phyloP scores from a whole-genome alignment of 1,140 invertebrate species.

The Bombus impatiens region DNA sequence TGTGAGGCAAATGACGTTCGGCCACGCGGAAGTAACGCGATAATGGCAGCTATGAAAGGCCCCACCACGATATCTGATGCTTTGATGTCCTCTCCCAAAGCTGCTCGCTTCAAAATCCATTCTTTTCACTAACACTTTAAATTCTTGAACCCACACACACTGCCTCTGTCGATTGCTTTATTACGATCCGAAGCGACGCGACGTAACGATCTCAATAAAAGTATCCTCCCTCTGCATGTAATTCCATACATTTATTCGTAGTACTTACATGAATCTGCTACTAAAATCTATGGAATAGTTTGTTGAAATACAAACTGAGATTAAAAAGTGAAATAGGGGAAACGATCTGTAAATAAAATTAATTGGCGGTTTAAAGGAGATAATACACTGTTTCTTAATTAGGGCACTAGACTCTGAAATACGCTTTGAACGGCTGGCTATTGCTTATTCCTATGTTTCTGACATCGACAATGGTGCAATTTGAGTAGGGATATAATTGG shows the following conservation, averaged over 20 bases:
- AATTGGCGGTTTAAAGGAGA: background rate
- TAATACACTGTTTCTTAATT: background rate
- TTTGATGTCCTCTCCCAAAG: conserved; percentile 74
- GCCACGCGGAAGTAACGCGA: conserved; percentile 78
- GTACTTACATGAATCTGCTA: background rate
- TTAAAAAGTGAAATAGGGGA: background rate
- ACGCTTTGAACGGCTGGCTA: background rate
- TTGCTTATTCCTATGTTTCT: background rate
- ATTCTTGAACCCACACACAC: conserved; percentile 11
- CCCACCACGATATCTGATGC: conserved; percentile 72
- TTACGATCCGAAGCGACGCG: background rate
- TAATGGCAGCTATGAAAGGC: conserved; percentile 77
- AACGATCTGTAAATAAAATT: background rate
- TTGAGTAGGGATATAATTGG: background rate
- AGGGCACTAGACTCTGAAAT: background rate
- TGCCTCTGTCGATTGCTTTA: conserved; percentile 24
- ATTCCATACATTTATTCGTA: background rate
- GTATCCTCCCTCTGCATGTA: background rate
- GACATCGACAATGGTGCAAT: background rate
- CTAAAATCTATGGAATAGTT: background rate
- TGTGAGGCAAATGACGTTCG: conserved; percentile 77
- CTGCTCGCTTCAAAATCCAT: conserved; percentile 43
- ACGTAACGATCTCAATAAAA: conserved; percentile 23
- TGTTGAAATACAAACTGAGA: background rate
- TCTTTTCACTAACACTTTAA: conserved; percentile 59